Evolutionary conservation across 2,113 vertebrate genomes (phyloP).

Genomic region (Leptosomus discolor): DNA sequence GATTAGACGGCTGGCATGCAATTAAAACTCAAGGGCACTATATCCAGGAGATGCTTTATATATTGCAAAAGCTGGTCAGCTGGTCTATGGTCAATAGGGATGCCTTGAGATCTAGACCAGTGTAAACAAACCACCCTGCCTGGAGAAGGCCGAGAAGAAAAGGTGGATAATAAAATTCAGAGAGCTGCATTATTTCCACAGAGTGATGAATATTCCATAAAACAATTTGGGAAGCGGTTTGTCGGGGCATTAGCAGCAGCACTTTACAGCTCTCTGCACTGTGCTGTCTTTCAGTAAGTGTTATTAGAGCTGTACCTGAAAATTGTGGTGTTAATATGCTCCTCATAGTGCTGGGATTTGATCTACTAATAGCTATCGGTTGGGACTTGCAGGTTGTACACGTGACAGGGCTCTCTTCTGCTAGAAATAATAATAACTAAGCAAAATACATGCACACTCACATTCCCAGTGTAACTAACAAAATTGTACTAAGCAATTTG

Average conservation of each 20-base stretch:
- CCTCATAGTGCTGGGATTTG: not conserved
- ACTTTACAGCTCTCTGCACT: not conserved
- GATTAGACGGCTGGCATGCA: not conserved
- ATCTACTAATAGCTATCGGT: not conserved
- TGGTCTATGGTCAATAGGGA: not conserved
- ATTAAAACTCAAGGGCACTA: not conserved
- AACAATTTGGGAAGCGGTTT: not conserved
- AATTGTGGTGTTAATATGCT: conserved; percentile 14
- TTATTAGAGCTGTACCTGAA: not conserved
- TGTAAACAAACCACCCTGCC: not conserved
- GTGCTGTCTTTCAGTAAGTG: not conserved
- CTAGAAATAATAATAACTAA: not conserved
- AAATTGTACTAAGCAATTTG: not conserved
- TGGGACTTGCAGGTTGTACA: not conserved
- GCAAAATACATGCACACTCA: not conserved
- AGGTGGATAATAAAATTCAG: not conserved
- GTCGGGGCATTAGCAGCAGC: not conserved
- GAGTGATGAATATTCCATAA: not conserved
- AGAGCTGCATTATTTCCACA: not conserved
- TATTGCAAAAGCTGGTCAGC: not conserved
- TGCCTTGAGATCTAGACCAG: accelerated
- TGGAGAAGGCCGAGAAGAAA: not conserved
- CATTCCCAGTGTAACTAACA: not conserved
- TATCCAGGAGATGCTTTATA: accelerated
- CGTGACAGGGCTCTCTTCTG: not conserved